Evolutionary conservation across 2,888 invertebrate genomes (phyloP), one percentile per base, ranked within the genome.

Genomic region (Stenoptilia bipunctidactyla): DNA sequence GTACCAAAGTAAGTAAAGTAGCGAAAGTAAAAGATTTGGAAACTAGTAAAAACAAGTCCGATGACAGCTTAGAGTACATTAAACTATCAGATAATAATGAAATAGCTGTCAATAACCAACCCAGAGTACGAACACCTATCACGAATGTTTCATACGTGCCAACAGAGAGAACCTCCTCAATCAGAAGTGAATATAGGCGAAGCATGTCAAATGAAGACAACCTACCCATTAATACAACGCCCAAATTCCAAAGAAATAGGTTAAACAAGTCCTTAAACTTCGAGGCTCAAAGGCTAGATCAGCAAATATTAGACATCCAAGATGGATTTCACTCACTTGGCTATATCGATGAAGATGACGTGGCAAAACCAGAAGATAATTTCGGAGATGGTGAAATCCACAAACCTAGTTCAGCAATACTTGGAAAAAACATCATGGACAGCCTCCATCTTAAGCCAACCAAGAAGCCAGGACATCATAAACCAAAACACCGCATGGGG

Each of bases 281-380:
- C 45, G 80, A 82, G 53, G 79, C 72, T 1, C 83, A 84, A 45
- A 63, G 72, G 42, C 50, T 84, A 52, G 84, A 85, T 45, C 84
- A 84, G 49, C 84, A 84, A 58, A 83, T 85, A 51, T 56, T 84
- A 39, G 80, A 85, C 42, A 83, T 83, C 38, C 84, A 84, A 55
- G 82, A 76, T 13, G 82, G 82, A 6, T 72, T 72, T 48, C 83
- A 82, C 46, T 85, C 85, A 0, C 55, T 85, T 49, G 74, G 79
- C 2, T 75, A 76, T 42, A 82, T 85, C 15, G 79, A 77, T 47
- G 83, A 84, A 61, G 73, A 80, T 45, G 58, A 51, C 40, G 33
- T 52, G 40, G 2, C 30, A 9, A 49, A 53, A 20, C 51, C 57
- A 48, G 66, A 68, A 42, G 53, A 55, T 37, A 53, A 47, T 13